Percentiles rank a stretch among this genome's conserved stretches.
These are phyloP conservation scores for Setipinna tenuifilis DNA, from an alignment of 2,797 vertebrate species.

Conservation along the genomic window DNA sequence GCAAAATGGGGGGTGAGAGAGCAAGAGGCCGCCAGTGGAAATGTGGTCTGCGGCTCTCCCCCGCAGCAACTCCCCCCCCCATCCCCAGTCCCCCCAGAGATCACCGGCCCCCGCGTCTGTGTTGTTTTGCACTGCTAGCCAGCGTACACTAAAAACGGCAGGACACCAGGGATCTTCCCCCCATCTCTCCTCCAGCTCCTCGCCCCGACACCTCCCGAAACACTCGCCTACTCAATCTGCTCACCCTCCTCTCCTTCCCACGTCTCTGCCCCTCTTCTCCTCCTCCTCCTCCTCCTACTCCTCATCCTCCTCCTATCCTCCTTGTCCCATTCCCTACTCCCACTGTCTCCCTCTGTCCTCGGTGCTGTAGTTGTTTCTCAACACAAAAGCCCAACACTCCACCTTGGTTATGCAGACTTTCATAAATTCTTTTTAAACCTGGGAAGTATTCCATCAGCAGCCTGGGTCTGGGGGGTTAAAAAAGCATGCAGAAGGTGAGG, in stretches of 20 bases:
- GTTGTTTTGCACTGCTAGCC: slow-evolving; percentile 57
- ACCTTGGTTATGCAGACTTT: background rate
- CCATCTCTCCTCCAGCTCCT: background rate
- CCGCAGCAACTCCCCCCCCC: background rate
- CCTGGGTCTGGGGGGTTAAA: slow-evolving; percentile 64
- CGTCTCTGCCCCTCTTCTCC: slow-evolving; percentile 60
- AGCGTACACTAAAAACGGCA: slow-evolving; percentile 63
- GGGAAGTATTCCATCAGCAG: background rate
- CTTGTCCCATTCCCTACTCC: slow-evolving; percentile 42
- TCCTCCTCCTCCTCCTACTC: slow-evolving; percentile 41
- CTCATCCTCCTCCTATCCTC: slow-evolving; percentile 25
- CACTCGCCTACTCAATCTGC: slow-evolving; percentile 74
- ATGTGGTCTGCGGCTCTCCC: background rate
- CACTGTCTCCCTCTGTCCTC: slow-evolving; percentile 30
- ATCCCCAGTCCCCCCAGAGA: slow-evolving; percentile 64
- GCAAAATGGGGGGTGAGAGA: background rate
- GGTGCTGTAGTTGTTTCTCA: background rate
- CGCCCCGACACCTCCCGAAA: slow-evolving; percentile 70
- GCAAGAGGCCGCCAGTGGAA: background rate
- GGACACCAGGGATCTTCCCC: slow-evolving; percentile 66
- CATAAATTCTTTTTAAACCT: background rate
- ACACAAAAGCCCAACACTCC: background rate
- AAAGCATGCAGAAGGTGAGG: slow-evolving; percentile 66
- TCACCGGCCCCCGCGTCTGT: slow-evolving; percentile 72
- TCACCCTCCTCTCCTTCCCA: slow-evolving; percentile 61